Evolutionary conservation across 2,113 vertebrate species (phyloP), one percentile per base, ranked within the genome.

Genomic region (Danionella cerebrum): DNA sequence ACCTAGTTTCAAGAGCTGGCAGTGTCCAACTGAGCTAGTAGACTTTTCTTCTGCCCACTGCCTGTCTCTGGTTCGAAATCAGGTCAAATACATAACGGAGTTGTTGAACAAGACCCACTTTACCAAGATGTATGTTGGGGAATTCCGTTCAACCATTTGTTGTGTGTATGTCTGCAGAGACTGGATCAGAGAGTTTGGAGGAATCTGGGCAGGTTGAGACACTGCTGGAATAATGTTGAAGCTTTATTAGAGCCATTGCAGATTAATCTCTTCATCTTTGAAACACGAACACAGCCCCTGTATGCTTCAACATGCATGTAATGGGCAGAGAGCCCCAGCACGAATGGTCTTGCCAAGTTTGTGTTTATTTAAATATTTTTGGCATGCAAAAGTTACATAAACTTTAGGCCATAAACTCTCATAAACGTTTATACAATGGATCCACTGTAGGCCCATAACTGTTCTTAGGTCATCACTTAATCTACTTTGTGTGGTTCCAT

Each of bases 1-100:
- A 86, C 85, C 87, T 88, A 80, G 82, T 86, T 90, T 90, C 83
- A 81, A 85, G 80, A 79, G 80, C 77, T 77, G 66, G 76, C 71
- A 71, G 70, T 70, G 69, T 79, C 83, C 88, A 84, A 21, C 33
- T 7, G 25, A 31, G 29, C 71, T 58, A 35, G 45, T 12, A 18
- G 16, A 59, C 38, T 50, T 27, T 5, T 55, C 24, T 33, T 69
- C 47, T 27, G 22, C 10, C 18, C 45, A 65, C 13, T 45, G 2
- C 27, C 47, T 1, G 3, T 39, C 48, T 52, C 16, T 69, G 29
- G n/a, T 29, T 38, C 18, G 7, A 64, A 44, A 29, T 64, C 59
- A 63, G 59, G 44, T 48, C 59, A 48, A 36, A 64, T 4, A 22
- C 7, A 36, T 48, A 48, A 48, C 59, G 33, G 45, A 14, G 22